A percentile compares a stretch with the other conserved stretches of the same genome.
Conservation (phyloP, 1,140 invertebrate species). For the Megalonaias nervosa region DNA sequence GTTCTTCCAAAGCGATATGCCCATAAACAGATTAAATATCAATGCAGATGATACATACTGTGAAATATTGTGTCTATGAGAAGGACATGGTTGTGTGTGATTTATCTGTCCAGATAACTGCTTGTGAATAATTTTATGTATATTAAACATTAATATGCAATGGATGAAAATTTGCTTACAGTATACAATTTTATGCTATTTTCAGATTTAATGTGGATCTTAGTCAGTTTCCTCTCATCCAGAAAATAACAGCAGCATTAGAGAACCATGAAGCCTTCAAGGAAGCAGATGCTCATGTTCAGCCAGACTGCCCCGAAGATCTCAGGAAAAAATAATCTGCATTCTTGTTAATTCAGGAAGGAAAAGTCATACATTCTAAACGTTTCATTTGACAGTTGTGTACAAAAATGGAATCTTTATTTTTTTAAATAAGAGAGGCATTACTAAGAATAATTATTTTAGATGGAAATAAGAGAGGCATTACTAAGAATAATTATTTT, state of each 20-base stretch:
- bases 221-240: slow-evolving; percentile 82
- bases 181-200: slow-evolving; percentile 21
- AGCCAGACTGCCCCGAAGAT: slow-evolving; percentile 33
- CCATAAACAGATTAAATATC: too few species aligned
- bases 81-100: not conserved
- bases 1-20: too few species aligned
- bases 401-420: too few species aligned
- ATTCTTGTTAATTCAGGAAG: too few species aligned
- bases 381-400: too few species aligned
- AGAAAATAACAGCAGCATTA: slow-evolving; percentile 8
- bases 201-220: slow-evolving; percentile 91
- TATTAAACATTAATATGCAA: not conserved
- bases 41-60: too few species aligned
- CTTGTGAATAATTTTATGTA: not conserved
- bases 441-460: too few species aligned
- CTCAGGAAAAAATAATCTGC: slow-evolving; percentile 5
- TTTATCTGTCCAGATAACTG: not conserved
- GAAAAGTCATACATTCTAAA: too few species aligned
- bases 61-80: not conserved
- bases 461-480: too few species aligned
- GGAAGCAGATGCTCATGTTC: slow-evolving; percentile 15
- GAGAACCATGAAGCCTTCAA: slow-evolving; percentile 24
- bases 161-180: not conserved
- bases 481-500: too few species aligned
- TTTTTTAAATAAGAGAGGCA: too few species aligned